Conservation (phyloP, 1,140 invertebrate genomes). For the Heliconius melpomene region DNA sequence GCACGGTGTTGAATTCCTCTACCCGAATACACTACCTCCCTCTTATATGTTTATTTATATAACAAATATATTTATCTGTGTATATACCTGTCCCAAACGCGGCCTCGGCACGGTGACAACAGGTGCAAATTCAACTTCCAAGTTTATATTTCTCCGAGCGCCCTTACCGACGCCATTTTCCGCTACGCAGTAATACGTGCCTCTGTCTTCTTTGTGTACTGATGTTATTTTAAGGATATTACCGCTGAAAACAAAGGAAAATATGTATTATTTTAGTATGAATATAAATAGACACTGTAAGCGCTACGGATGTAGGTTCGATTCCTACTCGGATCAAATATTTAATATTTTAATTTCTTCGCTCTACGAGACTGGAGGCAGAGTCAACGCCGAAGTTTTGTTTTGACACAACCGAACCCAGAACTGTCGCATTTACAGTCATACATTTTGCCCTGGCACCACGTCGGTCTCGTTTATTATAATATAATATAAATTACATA, state of each 20-base stretch:
- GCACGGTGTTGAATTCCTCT: no score
- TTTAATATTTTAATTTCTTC: no score
- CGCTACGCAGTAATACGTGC: constrained; percentile 96
- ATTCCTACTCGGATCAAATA: no score
- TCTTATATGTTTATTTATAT: no score
- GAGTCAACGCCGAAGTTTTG: no score
- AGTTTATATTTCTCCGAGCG: constrained; percentile 91
- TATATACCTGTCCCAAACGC: constrained; percentile 83
- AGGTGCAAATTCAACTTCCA: constrained; percentile 94
- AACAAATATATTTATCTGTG: no score
- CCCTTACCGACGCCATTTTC: constrained; percentile 95
- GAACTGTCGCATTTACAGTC: neutral
- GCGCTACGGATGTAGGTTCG: no score
- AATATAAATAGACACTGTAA: no score
- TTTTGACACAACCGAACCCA: no score
- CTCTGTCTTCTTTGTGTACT: constrained; percentile 93
- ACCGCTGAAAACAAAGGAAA: constrained; percentile 82
- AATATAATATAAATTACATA: constrained; percentile 13
- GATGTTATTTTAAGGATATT: constrained; percentile 90
- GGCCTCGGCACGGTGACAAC: constrained; percentile 91
- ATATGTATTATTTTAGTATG: no score
- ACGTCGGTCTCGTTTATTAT: neutral
- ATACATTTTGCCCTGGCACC: neutral
- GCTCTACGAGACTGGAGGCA: no score
- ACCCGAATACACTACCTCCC: no score